A percentile compares a stretch with the other conserved stretches of the same genome.
Evolutionary conservation across 2,888 invertebrate genomes (phyloP).

Genomic region (Marronus borbonicus): DNA sequence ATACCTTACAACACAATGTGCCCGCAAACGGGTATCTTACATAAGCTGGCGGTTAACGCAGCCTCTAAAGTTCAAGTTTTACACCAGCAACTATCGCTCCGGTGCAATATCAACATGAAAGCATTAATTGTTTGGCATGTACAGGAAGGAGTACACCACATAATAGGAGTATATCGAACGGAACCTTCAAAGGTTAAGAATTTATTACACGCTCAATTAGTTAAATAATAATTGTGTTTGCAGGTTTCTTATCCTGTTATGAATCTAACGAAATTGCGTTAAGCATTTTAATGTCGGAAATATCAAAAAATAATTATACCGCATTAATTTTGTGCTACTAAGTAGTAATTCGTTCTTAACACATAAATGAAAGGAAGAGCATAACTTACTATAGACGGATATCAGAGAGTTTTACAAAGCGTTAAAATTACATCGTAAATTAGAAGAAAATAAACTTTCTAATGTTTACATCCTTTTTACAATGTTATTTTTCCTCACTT

Average conservation of each 20-base stretch:
- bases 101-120: neutral
- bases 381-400: too few relatives aligned
- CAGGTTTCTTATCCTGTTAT: neutral
- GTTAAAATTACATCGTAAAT: too few relatives aligned
- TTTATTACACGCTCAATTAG: slow-evolving; percentile 1
- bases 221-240: neutral
- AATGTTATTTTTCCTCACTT: neutral
- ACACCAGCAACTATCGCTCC: neutral
- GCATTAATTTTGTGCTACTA: too few relatives aligned
- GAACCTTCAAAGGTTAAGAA: neutral
- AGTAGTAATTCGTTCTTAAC: too few relatives aligned
- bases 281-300: neutral
- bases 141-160: neutral
- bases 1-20: neutral
- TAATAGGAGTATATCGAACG: neutral
- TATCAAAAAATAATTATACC: too few relatives aligned
- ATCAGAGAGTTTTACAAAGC: too few relatives aligned
- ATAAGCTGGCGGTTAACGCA: neutral
- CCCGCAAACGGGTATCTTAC: neutral
- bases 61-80: slow-evolving; percentile 36
- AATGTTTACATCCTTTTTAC: neutral
- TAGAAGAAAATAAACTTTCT: too few relatives aligned
- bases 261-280: neutral
- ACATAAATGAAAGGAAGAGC: too few relatives aligned
- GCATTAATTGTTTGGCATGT: neutral